Evolutionary conservation across 2,888 invertebrate genomes (phyloP).

Genomic region (Saturnia japonica): DNA sequence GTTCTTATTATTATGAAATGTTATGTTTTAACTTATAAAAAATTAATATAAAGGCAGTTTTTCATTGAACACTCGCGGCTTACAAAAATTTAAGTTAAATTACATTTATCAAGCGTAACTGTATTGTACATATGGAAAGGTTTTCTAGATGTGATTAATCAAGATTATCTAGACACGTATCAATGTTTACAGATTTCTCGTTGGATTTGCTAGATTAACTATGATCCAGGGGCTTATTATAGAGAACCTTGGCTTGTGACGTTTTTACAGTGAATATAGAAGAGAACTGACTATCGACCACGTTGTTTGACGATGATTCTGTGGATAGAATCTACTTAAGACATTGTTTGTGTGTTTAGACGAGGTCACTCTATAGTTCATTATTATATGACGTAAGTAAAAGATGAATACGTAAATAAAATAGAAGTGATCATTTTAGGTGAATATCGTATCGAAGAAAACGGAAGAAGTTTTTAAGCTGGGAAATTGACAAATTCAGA

Average conservation of each 20-base stretch:
- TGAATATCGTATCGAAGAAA: slow-evolving; percentile 1
- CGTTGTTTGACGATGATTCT: neutral
- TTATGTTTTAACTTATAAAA: neutral
- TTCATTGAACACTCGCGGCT: neutral
- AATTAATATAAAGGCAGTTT: neutral
- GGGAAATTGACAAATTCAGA: slow-evolving; percentile 24
- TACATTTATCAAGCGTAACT: slow-evolving; percentile 4
- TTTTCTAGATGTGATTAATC: slow-evolving; percentile 63
- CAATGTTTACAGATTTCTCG: slow-evolving; percentile 68
- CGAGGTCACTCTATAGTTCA: neutral
- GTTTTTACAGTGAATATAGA: slow-evolving; percentile 27
- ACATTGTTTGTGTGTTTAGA: neutral
- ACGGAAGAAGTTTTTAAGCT: neutral
- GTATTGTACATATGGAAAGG: slow-evolving; percentile 43
- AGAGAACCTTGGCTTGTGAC: slow-evolving; percentile 46
- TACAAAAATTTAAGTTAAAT: slow-evolving; percentile 3
- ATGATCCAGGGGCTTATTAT: slow-evolving; percentile 49
- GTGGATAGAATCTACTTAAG: neutral
- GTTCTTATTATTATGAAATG: too few species aligned
- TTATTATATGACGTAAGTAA: neutral
- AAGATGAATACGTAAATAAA: neutral
- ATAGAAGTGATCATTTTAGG: neutral
- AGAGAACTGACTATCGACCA: slow-evolving; percentile 3
- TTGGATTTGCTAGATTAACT: slow-evolving; percentile 67
- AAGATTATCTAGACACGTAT: slow-evolving; percentile 64